phyloP scores from a whole-genome alignment of 1,140 invertebrate species.

The Temnothorax nylanderi region DNA sequence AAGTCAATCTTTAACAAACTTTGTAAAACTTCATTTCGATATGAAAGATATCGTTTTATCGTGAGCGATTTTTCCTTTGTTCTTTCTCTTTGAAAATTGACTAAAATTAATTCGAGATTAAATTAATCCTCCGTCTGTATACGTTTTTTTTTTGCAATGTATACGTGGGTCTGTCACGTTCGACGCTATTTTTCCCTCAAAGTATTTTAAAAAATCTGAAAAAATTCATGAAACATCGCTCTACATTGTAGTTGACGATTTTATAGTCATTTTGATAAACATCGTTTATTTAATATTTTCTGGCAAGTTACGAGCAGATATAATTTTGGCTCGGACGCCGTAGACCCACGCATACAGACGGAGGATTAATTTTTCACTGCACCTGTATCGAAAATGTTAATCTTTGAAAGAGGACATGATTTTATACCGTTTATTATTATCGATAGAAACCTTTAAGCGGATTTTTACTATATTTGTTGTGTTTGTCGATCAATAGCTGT shows the following conservation, averaged over 20 bases:
- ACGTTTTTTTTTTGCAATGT: no score
- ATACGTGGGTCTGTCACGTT: no score
- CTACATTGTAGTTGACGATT: no score
- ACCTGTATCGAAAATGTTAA: background rate
- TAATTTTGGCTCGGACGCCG: no score
- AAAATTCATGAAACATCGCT: no score
- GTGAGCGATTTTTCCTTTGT: background rate
- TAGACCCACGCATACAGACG: no score
- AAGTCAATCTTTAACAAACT: slow-evolving; percentile 4
- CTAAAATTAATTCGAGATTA: background rate
- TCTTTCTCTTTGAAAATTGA: background rate
- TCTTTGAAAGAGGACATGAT: background rate
- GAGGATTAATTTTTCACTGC: background rate
- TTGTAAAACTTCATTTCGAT: background rate
- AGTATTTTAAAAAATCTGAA: no score
- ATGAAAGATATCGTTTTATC: background rate
- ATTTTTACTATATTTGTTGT: background rate
- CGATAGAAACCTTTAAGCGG: background rate
- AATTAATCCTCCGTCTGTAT: background rate
- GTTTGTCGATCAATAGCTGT: slow-evolving; percentile 7
- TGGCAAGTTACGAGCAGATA: no score
- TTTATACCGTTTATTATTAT: background rate
- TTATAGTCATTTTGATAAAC: no score
- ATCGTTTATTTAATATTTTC: no score
- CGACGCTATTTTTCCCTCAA: no score